Conservation (phyloP, 2,797 vertebrate species). For the Uromys caudimaculatus region DNA sequence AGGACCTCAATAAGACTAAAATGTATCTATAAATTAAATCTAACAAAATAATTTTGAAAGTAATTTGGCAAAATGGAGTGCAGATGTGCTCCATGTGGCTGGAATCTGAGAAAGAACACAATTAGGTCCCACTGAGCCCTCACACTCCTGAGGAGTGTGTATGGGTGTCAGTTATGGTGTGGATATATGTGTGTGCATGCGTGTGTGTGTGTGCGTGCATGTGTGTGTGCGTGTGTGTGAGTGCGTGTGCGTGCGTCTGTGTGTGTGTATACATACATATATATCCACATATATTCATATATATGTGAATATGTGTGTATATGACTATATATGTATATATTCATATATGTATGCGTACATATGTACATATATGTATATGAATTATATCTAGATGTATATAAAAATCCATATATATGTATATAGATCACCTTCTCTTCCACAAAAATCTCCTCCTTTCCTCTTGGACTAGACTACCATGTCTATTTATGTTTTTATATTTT, state of each 20-base stretch:
- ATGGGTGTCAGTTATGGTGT: not conserved
- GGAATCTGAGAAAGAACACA: not conserved
- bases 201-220: too few relatives aligned
- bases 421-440: not conserved
- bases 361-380: not conserved
- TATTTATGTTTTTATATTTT: not conserved
- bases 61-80: constrained; percentile 16
- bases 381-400: too few relatives aligned
- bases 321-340: not conserved
- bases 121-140: not conserved
- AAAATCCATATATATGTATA: too few relatives aligned
- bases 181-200: too few relatives aligned
- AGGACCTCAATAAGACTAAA: not conserved
- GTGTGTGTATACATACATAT: not conserved
- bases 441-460: not conserved
- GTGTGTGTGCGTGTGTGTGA: too few relatives aligned
- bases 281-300: too few relatives aligned
- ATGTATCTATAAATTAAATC: not conserved
- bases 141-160: too few relatives aligned
- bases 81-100: not conserved
- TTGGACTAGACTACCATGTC: not conserved
- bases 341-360: not conserved
- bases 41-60: constrained; percentile 58
- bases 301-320: too few relatives aligned
- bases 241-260: fast-evolving